Evolutionary conservation across 1,140 invertebrate species (phyloP), one percentile per base, ranked within the genome.

Genomic region (Drosophila arawakana): DNA sequence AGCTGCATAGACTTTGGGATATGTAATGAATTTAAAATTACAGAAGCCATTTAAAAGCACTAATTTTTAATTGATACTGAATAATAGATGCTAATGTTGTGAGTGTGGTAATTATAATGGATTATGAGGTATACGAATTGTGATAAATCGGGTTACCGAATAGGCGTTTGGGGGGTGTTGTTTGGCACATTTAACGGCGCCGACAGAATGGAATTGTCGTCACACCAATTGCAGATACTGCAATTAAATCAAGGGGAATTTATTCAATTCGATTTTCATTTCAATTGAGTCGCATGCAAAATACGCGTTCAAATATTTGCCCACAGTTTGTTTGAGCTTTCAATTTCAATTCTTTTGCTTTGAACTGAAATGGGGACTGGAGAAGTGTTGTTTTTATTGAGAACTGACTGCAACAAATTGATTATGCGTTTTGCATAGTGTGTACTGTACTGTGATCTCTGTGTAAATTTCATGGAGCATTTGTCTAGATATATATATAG

Each of bases 231-330:
- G 25, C 25, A 35, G 44, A 58, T 71, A 78, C 67, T 84, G 78
- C 84, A 88, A 88, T 90, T 84, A 89, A 88, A 89, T 88, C 84
- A 89, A 84, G 78, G 80, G 71, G 78, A 88, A 88, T 89, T 89
- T 84, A 89, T 88, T 89, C 80, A 71, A 88, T 89, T 88, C 71
- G 72, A 89, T 88, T 88, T 80, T 80, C 25, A 30, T 30, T 88
- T 80, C 84, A 89, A 88, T 88, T 88, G 85, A 88, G 84, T 47
- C 52, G 84, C 74, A 89, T 84, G 69, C 80, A 66, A 78, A 30
- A 73, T 75, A 72, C 44, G 37, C 73, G 52, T 61, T 66, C 68
- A 73, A 80, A 77, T 80, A 77, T 89, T 78, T 89, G 77, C 62
- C 59, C 47, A 80, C 80, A 69, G 59, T 60, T 52, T 30, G 25